Conservation (phyloP, 2,888 invertebrate species). For the Calephelis perditalis region DNA sequence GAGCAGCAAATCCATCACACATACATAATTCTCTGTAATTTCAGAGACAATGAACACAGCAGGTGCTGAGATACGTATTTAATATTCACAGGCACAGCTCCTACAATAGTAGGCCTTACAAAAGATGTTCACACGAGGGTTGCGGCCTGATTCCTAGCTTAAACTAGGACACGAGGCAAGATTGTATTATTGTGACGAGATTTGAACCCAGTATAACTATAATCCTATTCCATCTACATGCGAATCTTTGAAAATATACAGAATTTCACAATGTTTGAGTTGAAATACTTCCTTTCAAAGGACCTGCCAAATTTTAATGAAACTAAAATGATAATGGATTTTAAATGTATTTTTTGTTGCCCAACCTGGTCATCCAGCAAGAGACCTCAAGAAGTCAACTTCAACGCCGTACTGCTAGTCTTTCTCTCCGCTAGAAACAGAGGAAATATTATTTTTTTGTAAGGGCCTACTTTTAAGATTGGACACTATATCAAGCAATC, state of each 20-base stretch:
- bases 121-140: conserved; percentile 37
- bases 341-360: no score
- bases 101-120: conserved; percentile 31
- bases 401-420: no score
- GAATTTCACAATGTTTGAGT: no score
- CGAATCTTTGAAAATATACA: conserved; percentile 16
- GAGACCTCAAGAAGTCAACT: no score
- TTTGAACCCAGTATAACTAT: background rate
- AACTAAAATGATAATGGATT: no score
- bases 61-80: conserved; percentile 3
- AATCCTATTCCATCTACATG: background rate
- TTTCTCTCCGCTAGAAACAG: no score
- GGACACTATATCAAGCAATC: no score
- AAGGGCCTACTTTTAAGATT: no score
- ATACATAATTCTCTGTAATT: background rate
- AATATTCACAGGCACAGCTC: conserved; percentile 5
- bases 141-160: conserved; percentile 37
- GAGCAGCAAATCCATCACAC: background rate
- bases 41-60: conserved; percentile 3
- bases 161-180: conserved; percentile 35
- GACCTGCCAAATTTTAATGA: no score
- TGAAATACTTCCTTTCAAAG: no score
- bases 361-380: no score
- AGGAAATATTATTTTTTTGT: no score
- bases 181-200: conserved; percentile 33